Conservation (phyloP, 2,888 invertebrate genomes). For the Lepetodrilus schrolli region DNA sequence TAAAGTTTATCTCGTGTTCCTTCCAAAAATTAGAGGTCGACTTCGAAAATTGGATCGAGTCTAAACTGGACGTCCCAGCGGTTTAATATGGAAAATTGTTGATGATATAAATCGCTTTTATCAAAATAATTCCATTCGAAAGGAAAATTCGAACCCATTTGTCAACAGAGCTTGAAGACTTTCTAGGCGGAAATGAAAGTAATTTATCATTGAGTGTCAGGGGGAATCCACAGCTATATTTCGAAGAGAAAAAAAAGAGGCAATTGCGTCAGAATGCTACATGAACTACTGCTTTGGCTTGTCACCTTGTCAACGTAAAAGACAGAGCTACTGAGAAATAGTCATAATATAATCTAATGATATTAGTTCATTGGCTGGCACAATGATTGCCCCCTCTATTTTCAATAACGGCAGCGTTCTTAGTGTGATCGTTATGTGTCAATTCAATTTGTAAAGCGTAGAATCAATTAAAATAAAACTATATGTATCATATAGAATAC, state of each 20-base stretch:
- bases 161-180: constrained; percentile 4
- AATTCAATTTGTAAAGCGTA: not conserved
- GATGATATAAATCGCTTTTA: constrained; percentile 26
- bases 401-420: not conserved
- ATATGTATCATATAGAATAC: no score
- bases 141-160: constrained; percentile 12
- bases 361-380: not conserved
- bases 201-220: constrained; percentile 12
- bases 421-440: not conserved
- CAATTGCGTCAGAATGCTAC: not conserved
- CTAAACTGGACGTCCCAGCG: not conserved
- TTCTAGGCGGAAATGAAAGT: constrained; percentile 10
- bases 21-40: constrained; percentile 23
- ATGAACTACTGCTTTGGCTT: not conserved
- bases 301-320: constrained; percentile 6
- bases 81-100: constrained; percentile 27
- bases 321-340: not conserved
- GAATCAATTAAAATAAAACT: no score
- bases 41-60: constrained; percentile 14
- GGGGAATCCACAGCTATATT: not conserved
- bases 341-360: not conserved
- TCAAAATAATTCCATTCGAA: constrained; percentile 25
- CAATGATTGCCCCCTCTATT: not conserved
- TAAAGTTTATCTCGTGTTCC: constrained; percentile 26
- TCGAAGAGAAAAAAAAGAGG: not conserved